These are phyloP conservation scores for Passerculus sandwichensis DNA, from an alignment of 2,797 vertebrate genomes.

Conservation along the genomic window DNA sequence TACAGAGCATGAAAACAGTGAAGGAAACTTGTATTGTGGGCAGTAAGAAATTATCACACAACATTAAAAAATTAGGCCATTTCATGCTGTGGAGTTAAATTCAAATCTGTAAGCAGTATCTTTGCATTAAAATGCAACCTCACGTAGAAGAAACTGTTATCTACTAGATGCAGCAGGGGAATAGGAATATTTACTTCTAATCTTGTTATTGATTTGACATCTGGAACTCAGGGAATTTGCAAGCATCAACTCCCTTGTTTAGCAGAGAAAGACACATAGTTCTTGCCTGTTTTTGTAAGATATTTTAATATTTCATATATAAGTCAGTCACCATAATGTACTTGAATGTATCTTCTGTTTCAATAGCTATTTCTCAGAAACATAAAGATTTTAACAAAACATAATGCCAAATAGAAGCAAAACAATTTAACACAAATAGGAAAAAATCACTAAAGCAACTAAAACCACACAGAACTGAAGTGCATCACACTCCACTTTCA, in stretches of 20 bases:
- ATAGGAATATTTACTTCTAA: constrained; percentile 17
- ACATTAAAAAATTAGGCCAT: neutral
- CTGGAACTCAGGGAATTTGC: neutral
- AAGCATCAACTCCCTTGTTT: neutral
- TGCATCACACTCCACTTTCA: neutral
- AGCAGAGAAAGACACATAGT: neutral
- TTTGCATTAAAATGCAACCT: constrained; percentile 21
- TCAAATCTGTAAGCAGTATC: neutral
- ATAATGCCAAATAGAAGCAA: neutral
- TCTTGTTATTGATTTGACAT: neutral
- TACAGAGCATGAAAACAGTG: neutral
- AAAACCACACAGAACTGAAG: neutral
- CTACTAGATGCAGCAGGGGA: neutral
- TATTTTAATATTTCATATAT: neutral
- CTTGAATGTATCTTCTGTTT: neutral
- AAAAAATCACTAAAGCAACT: neutral
- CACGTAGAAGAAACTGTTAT: neutral
- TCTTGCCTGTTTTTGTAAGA: neutral
- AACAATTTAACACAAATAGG: neutral
- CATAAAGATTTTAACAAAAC: neutral
- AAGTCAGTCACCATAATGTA: neutral
- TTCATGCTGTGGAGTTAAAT: neutral
- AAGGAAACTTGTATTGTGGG: neutral
- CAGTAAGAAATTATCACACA: neutral
- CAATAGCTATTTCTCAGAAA: neutral